These are phyloP conservation scores for Lucifuga dentata DNA, from an alignment of 2,113 vertebrate genomes.

Conservation along the genomic window DNA sequence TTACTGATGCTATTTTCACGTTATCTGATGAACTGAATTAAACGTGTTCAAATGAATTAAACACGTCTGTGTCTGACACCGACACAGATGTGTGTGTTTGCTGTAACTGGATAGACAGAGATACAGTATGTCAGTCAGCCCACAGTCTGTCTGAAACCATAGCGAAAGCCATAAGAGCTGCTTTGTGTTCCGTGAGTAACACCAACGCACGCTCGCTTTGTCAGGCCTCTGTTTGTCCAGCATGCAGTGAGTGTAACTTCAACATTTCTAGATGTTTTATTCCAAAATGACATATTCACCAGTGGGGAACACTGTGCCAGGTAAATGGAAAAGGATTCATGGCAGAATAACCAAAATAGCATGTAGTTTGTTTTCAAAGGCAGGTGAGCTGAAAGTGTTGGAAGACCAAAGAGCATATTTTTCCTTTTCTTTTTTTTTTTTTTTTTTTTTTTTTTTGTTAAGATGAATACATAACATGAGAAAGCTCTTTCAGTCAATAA, in stretches of 20 bases:
- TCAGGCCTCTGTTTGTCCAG: constrained; percentile 12
- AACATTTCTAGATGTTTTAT: constrained; percentile 33
- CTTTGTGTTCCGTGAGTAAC: constrained; percentile 40
- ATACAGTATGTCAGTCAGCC: constrained; percentile 3
- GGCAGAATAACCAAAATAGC: constrained; percentile 15
- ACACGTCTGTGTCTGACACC: too few relatives aligned
- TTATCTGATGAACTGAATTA: too few relatives aligned
- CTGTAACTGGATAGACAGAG: constrained; percentile 12
- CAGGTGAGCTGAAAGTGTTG: not conserved
- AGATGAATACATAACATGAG: too few relatives aligned
- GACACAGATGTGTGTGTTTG: not conserved
- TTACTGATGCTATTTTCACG: too few relatives aligned
- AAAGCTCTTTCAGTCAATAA: not conserved
- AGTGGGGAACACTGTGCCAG: constrained; percentile 15
- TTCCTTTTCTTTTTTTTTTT: too few relatives aligned
- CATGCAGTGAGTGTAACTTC: constrained; percentile 10
- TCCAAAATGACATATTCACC: constrained; percentile 19
- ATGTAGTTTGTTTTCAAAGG: constrained; percentile 13
- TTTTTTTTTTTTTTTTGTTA: too few relatives aligned
- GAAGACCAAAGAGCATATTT: not conserved
- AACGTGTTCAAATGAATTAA: too few relatives aligned
- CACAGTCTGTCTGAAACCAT: constrained; percentile 18
- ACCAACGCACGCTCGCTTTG: constrained; percentile 17
- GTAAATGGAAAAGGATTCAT: constrained; percentile 11
- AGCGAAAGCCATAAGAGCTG: constrained; percentile 18